Evolutionary conservation across 2,888 invertebrate genomes (phyloP), one percentile per base, ranked within the genome.

Genomic region (Epinotia demarniana): DNA sequence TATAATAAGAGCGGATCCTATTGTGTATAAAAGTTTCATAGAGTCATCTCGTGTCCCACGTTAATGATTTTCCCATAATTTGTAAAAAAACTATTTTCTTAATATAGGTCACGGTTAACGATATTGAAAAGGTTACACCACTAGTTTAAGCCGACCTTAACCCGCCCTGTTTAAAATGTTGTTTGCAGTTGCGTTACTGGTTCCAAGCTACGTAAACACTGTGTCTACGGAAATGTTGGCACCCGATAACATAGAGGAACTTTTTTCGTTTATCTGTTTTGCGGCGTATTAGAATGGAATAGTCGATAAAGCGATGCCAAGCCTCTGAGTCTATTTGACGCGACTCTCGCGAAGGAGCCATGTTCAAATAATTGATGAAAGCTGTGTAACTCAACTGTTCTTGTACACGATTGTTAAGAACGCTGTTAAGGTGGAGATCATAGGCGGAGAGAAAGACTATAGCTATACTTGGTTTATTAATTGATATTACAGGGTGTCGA

Each of bases 211-310:
- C 27, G 33, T 66, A 46, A 16, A 16, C 9, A 66, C 66, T 66
- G 53, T 53, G 66, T 53, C n/a, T 78, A 77, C 85, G 88, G 88
- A 89, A 89, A 89, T 89, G 86, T 85, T 80, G 79, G 79, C 85
- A 82, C 79, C 70, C 79, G 83, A 82, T 84, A 83, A 82, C 83
- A 83, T 83, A 84, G 82, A 80, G 80, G 60, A 75, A 82, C 80
- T 82, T 81, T 83, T 81, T 79, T 78, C 82, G 81, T 83, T 80
- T 80, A 82, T 84, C 81, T 84, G 80, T 80, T 80, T 79, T 73
- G 79, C 79, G 79, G 77, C 77, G 79, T 80, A 79, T 80, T 79
- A 67, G 72, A 62, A 75, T 72, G 66, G 66, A 70, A 72, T 75
- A 72, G 75, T 67, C 75, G 75, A 75, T 75, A 75, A 62, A 46